phyloP scores from a whole-genome alignment of 2,113 vertebrate species.

The Burhinus bistriatus region DNA sequence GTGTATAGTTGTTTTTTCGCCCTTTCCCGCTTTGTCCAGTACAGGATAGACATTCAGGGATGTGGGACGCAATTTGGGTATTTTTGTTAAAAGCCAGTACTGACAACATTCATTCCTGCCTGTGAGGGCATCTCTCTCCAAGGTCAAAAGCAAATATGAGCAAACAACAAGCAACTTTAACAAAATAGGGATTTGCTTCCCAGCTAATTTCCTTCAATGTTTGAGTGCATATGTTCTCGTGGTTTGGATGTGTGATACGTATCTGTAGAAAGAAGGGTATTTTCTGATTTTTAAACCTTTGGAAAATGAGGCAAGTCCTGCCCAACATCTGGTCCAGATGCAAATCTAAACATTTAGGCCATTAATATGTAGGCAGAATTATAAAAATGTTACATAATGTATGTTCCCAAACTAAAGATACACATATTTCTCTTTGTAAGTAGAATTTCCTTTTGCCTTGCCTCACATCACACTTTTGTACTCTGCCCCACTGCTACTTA shows the following conservation, averaged over 20 bases:
- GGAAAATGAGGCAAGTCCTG: neutral
- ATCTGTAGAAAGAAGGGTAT: neutral
- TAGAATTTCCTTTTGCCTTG: neutral
- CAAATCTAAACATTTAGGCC: neutral
- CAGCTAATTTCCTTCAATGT: neutral
- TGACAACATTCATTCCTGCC: neutral
- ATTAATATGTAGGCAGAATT: neutral
- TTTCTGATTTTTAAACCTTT: neutral
- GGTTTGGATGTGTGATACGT: neutral
- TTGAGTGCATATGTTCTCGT: neutral
- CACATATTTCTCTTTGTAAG: neutral
- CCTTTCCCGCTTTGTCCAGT: neutral
- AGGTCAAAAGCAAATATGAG: neutral
- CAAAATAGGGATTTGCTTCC: neutral
- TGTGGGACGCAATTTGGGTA: neutral
- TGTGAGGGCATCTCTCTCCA: neutral
- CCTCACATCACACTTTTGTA: neutral
- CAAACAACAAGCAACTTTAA: neutral
- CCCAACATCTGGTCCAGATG: neutral
- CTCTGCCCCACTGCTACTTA: neutral
- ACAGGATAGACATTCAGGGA: neutral
- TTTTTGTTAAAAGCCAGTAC: neutral
- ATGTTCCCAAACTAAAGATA: neutral
- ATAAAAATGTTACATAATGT: neutral
- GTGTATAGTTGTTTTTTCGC: neutral